A percentile compares a stretch with the other conserved stretches of the same genome.
These are phyloP conservation scores for Clarias gariepinus DNA, from an alignment of 2,113 vertebrate genomes.

Conservation along the genomic window DNA sequence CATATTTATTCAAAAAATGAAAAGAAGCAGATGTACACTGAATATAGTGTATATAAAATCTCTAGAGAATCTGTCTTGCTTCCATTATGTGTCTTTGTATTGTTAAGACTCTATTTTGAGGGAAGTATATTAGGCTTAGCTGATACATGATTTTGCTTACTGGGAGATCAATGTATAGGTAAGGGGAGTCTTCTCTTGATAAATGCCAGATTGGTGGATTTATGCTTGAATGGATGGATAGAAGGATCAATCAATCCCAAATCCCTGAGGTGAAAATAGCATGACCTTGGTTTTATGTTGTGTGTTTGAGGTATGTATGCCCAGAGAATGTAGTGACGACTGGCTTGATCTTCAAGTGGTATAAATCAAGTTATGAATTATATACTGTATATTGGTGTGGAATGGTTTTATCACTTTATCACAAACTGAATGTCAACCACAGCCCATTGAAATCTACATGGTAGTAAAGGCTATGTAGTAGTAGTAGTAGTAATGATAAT, in stretches of 20 bases:
- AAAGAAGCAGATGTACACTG: slow-evolving; percentile 27
- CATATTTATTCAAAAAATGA: no score
- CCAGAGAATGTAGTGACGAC: not conserved
- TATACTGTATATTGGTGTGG: not conserved
- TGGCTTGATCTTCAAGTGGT: not conserved
- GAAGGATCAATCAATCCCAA: not conserved
- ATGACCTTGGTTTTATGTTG: not conserved
- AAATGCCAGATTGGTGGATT: not conserved
- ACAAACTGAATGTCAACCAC: not conserved
- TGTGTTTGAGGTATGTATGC: not conserved
- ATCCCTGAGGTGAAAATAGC: not conserved
- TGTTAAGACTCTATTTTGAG: not conserved
- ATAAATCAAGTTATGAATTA: not conserved
- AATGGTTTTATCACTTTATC: not conserved
- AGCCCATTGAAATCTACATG: not conserved
- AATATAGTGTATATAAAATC: slow-evolving; percentile 23
- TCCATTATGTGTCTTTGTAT: not conserved
- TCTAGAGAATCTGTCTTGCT: not conserved
- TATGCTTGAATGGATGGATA: not conserved
- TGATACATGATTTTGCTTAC: not conserved
- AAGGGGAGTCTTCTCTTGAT: not conserved
- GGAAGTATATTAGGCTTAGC: not conserved
- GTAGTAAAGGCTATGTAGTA: not conserved
- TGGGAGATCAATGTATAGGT: not conserved
- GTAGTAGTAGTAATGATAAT: not conserved